Conservation (phyloP, 2,113 vertebrate genomes). For the Dipodomys merriami region DNA sequence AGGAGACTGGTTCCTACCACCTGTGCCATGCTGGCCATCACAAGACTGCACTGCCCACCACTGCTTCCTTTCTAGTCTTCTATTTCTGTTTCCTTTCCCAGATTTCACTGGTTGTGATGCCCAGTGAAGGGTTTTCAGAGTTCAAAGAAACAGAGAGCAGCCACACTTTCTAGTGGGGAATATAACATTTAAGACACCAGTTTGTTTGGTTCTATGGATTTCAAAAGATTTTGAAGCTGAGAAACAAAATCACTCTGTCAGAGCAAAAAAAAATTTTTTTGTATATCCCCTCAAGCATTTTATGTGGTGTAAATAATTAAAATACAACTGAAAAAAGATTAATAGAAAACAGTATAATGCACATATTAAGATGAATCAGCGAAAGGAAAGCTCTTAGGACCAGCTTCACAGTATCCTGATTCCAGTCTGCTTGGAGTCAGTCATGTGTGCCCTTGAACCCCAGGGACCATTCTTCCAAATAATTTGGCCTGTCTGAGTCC, state of each 20-base stretch:
- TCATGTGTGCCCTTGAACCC: conserved; percentile 9
- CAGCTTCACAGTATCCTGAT: background rate
- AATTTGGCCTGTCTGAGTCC: background rate
- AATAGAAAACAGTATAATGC: conserved; percentile 49
- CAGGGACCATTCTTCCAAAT: background rate
- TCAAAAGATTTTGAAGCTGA: conserved; percentile 26
- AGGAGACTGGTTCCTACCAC: background rate
- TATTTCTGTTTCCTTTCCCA: conserved; percentile 1
- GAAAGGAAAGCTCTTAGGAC: background rate
- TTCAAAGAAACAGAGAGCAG: conserved; percentile 12
- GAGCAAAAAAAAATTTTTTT: conserved; percentile 30
- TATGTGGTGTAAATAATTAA: conserved; percentile 51
- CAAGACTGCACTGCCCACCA: rapidly evolving
- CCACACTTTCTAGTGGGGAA: background rate
- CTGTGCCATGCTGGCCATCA: background rate
- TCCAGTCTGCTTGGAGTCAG: background rate
- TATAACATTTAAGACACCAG: background rate
- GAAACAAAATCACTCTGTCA: conserved; percentile 13
- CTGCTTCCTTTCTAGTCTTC: background rate
- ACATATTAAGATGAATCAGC: background rate
- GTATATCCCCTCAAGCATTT: background rate
- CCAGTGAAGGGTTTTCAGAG: conserved; percentile 11
- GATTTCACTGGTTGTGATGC: conserved; percentile 35
- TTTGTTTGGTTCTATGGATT: conserved; percentile 1
- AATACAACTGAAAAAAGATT: conserved; percentile 48